Evolutionary conservation across 2,797 vertebrate genomes (phyloP), one percentile per base, ranked within the genome.

Genomic region (Apogon talboti): DNA sequence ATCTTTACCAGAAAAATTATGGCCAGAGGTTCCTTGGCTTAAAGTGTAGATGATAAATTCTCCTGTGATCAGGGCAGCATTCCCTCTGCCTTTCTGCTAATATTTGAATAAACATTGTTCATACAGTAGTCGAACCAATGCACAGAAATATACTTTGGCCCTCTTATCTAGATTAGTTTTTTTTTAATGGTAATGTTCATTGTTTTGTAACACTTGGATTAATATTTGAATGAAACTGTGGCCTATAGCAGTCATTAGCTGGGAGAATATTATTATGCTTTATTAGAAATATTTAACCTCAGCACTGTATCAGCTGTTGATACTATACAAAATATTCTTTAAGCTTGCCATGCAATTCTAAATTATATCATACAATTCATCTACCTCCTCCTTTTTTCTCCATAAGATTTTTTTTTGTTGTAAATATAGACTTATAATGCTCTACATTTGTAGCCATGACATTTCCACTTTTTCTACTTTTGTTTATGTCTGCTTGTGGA

Each of bases 1-100:
- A 83, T 81, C 71, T 83, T 74, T 55, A 54, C 59, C 15, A 1
- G 63, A 68, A 66, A 70, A 79, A 84, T 69, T 79, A 81, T 58
- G 66, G 63, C 72, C 19, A 13, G 72, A 65, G 70, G 52, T 71
- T 79, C 48, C 37, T 71, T 69, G 72, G 78, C 76, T 76, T 63
- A 66, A 78, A 75, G 69, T 50, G 28, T 11, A 18, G 66, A 73
- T 69, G 55, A 78, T 85, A 75, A 78, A 85, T 86, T 74, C 28
- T 64, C 37, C 40, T 46, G 24, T 67, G 67, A 81, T 77, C 45
- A 49, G 47, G 30, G 19, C 38, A 44, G 50, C 56, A 53, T 59
- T 74, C 75, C 58, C 50, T 52, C 64, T 71, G 66, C 57, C 72
- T 65, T 61, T 65, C 42, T 14, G 21, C 47, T 21, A 41, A 50